Evolutionary conservation across 2,888 invertebrate species (phyloP), one percentile per base, ranked within the genome.

Genomic region (Uloborus plumipes): DNA sequence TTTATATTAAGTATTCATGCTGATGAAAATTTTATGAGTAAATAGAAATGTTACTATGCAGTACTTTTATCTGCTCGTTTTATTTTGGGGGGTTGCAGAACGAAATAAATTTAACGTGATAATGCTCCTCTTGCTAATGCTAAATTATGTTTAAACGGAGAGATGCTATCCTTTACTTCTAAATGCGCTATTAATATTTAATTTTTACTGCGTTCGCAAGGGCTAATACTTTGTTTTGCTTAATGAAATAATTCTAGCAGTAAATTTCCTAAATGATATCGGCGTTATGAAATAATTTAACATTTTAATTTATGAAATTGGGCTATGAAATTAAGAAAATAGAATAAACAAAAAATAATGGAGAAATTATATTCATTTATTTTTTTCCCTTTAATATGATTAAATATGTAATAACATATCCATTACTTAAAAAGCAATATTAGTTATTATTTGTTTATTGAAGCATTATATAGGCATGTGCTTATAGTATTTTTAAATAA

Each of bases 1-100:
- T 79, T 71, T 51, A 22, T 59, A 53, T 79, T 58, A 79, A 79
- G 31, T 72, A 79, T 79, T 79, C 66, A 79, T 55, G 61, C 39
- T 15, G 22, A 58, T 59, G 51, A 79, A 79, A 66, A 55, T 79
- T 79, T 71, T 20, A 59, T 16, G 49, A 14, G 20, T 59, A 72
- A 72, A 76, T 69, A 76, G 59, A 51, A 20, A 16, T 26, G 7
- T 39, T 7, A 9, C 39, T 39, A 39, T 39, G 39, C 39, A 26
- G 47, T 55, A 16, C 61, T 64, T 61, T 69, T 47, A 51, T 26
- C 26, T 26, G 39, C 16, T 7, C 20, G 47, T 18, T 62, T 61
- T 47, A 20, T 15, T n/a, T 15, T 47, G n/a, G n/a, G 20, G 20
- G 3, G 13, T 18, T 53, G 18, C 47, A 51, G 66, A 72, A 67